A percentile compares a stretch with the other conserved stretches of the same genome.
Conservation (phyloP, 2,797 vertebrate genomes). For the Lophotriccus pileatus region DNA sequence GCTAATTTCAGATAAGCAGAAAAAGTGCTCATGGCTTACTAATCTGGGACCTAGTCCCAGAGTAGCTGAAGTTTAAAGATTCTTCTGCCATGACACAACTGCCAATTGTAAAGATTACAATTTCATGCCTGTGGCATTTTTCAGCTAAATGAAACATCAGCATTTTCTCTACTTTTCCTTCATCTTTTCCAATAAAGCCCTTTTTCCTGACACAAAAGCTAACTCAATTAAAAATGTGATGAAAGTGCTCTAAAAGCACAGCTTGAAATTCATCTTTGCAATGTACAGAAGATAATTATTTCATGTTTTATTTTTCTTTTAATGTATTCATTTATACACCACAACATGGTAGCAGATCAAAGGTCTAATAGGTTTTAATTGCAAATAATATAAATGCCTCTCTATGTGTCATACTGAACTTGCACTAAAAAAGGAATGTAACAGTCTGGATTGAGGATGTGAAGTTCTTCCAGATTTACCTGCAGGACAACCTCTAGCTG, state of each 20-base stretch:
- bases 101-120: neutral
- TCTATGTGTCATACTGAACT: neutral
- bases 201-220: neutral
- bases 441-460: neutral
- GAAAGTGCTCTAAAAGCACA: slow-evolving; percentile 1
- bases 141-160: slow-evolving; percentile 6
- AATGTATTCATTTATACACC: slow-evolving; percentile 14
- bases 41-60: neutral
- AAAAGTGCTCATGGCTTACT: neutral
- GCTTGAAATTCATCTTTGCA: slow-evolving; percentile 25
- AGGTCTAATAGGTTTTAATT: slow-evolving; percentile 31
- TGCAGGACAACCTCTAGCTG: neutral
- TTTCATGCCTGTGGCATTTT: neutral
- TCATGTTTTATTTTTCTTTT: slow-evolving; percentile 4
- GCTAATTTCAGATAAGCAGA: neutral
- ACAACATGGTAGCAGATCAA: slow-evolving; percentile 3
- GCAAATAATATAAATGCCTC: neutral
- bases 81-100: neutral
- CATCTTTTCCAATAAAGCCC: neutral
- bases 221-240: neutral
- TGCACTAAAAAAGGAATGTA: neutral
- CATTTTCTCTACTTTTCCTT: neutral
- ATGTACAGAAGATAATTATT: slow-evolving; percentile 11
- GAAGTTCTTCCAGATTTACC: neutral
- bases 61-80: neutral